Evolutionary conservation across 2,888 invertebrate genomes (phyloP).

Genomic region (Polia nebulosa): DNA sequence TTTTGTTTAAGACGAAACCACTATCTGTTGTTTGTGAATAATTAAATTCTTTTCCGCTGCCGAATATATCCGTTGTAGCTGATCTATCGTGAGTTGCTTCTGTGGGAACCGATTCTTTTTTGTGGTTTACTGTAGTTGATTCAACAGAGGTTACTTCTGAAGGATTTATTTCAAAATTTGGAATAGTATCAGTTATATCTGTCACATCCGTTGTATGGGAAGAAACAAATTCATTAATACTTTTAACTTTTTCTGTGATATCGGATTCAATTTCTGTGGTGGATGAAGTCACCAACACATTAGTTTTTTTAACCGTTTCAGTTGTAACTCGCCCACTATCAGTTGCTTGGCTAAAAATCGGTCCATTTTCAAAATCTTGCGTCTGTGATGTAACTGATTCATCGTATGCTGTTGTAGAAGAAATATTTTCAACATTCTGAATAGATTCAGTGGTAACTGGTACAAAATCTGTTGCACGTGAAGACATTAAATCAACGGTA

Average conservation of each 20-base stretch:
- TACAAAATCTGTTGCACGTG: not conserved
- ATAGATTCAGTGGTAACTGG: conserved; percentile 3
- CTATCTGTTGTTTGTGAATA: conserved; percentile 16
- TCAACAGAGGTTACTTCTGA: not conserved
- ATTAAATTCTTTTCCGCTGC: not conserved
- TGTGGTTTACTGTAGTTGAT: conserved; percentile 1
- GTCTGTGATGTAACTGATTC: not conserved
- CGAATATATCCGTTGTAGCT: conserved; percentile 2
- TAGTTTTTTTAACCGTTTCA: not conserved
- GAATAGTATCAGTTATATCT: conserved; percentile 14
- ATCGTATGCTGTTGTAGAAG: not conserved
- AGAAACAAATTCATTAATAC: not conserved
- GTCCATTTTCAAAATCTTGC: not conserved
- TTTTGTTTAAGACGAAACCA: not conserved
- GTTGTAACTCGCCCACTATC: not conserved
- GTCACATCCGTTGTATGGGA: not conserved
- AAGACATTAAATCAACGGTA: not conserved
- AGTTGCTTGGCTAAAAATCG: not conserved
- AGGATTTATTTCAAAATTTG: conserved; percentile 12
- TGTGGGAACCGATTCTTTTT: not conserved
- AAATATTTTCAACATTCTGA: conserved; percentile 4
- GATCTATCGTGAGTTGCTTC: conserved; percentile 6
- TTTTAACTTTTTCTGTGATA: conserved; percentile 16
- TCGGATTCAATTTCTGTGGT: conserved; percentile 1
- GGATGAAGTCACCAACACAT: not conserved